Percentiles rank a stretch among this genome's conserved stretches.
Conservation (phyloP, 2,888 invertebrate species). For the Pseudoips prasinana region DNA sequence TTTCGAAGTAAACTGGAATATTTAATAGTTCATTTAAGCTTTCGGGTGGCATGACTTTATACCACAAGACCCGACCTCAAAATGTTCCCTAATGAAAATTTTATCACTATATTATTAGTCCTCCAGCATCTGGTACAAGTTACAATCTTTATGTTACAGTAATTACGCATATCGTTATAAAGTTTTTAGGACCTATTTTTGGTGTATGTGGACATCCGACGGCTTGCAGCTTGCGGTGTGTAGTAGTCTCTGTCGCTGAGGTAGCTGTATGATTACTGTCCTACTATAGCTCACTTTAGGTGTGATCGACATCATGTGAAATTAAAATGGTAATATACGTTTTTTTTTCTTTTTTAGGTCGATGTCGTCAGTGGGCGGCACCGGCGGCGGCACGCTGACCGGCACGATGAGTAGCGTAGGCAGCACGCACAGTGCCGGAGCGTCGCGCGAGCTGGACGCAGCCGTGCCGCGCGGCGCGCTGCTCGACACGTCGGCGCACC, state of each 20-base stretch:
- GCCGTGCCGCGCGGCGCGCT: constrained; percentile 91
- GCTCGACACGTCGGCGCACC: constrained; percentile 92
- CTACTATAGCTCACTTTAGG: no score
- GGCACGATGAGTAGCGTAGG: constrained; percentile 20
- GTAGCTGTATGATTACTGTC: no score
- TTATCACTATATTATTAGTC: constrained; percentile 3
- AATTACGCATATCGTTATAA: constrained; percentile 30
- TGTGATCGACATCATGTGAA: no score
- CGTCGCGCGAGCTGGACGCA: constrained; percentile 88
- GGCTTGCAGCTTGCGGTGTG: no score
- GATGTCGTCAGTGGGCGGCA: constrained; percentile 9
- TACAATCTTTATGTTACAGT: constrained; percentile 15
- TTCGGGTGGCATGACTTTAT: no score
- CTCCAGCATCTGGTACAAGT: constrained; percentile 17
- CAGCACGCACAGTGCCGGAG: constrained; percentile 34
- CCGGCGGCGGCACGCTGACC: constrained; percentile 8
- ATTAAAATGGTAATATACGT: no score
- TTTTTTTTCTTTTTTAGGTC: constrained; percentile 18
- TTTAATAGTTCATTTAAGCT: no score
- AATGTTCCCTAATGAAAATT: no score
- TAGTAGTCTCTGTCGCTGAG: no score
- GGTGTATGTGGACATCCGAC: no score
- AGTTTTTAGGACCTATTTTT: no score
- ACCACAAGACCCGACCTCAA: constrained; percentile 5
- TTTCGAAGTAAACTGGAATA: no score